Evolutionary conservation across 2,797 vertebrate species (phyloP).

Genomic region (Hydrolagus colliei): DNA sequence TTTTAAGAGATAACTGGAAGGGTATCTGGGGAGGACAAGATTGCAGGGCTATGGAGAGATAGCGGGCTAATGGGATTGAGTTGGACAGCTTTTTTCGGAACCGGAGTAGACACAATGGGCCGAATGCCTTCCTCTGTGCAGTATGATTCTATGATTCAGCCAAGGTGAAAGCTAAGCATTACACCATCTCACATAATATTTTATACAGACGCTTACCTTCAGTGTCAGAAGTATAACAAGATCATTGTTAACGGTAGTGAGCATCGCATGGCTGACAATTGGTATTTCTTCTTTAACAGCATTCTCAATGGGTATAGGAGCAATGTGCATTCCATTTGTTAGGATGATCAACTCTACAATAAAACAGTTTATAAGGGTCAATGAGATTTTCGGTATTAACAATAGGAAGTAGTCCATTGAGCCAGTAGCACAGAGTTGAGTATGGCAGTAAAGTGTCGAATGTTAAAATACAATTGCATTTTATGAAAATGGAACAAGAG

Average conservation of each 20-base stretch:
- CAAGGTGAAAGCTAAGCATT: neutral
- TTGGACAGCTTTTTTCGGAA: too few species aligned
- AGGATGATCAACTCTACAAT: conserved; percentile 74
- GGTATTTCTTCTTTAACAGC: conserved; percentile 70
- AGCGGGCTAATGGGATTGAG: too few species aligned
- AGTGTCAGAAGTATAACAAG: conserved; percentile 74
- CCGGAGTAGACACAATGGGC: too few species aligned
- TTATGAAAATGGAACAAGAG: neutral
- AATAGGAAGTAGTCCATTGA: neutral
- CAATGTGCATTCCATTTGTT: conserved; percentile 73
- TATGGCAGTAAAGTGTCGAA: neutral
- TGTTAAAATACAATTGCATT: neutral
- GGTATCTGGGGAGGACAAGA: too few species aligned
- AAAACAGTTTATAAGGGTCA: conserved; percentile 6
- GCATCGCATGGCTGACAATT: conserved; percentile 70
- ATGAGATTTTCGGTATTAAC: neutral
- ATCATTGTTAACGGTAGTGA: conserved; percentile 74
- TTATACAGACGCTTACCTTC: conserved; percentile 55
- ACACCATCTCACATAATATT: neutral
- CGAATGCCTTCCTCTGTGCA: too few species aligned
- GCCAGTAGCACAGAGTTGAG: neutral
- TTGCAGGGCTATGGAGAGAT: too few species aligned
- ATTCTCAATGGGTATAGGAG: conserved; percentile 71
- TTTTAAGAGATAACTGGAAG: too few species aligned
- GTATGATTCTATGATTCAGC: too few species aligned